Base-by-base conservation (phyloP, 1,140 invertebrate species). In the Drosophila navojoa region DNA sequence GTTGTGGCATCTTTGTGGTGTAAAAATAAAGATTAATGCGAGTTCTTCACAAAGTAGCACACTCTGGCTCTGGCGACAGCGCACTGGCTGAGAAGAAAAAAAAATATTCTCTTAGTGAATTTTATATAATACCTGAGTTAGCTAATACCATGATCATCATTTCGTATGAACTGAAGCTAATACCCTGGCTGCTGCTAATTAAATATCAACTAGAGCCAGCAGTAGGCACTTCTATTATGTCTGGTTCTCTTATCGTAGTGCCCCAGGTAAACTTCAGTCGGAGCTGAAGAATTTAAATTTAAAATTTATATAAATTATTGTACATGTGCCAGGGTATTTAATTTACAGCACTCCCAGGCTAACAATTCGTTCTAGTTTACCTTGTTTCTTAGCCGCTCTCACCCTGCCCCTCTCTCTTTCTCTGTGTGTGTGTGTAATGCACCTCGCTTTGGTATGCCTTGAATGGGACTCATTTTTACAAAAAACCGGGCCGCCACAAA, bases 11-110 rank as follows among this genome's bases (percentile, higher is more conserved):
- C 79, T 89, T 89, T 90, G 85, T 85, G 85, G 86, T 75, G 81
- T 89, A 81, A 91, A 86, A 91, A 90, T 90, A 91, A 87, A 90
- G 87, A 90, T 90, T 90, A 90, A 91, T 90, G 89, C 61, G 89
- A 90, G 77, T 91, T 90, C 89, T 81, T 79, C 79, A 73, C 71
- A 86, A 82, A 76, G 76, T 76, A 70, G 82, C 66, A 67, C 67
- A 80, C 79, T 87, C 76, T 71, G 49, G 22, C 55, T 22, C 19
- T 49, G 25, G 6, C 22, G n/a, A 11, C 22, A 53, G 27, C 57
- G 47, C 40, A 71, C 68, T 16, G 53, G 67, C 64, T 25, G 11
- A 16, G 5, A 52, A 67, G 40, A 9, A 13, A 45, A 16, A 7
- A 9, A 40, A 10, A 47, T 22, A 29, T 63, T 58, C 16, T 42